Evolutionary conservation across 2,797 vertebrate genomes (phyloP).

Genomic region (Manis crassicaudata): DNA sequence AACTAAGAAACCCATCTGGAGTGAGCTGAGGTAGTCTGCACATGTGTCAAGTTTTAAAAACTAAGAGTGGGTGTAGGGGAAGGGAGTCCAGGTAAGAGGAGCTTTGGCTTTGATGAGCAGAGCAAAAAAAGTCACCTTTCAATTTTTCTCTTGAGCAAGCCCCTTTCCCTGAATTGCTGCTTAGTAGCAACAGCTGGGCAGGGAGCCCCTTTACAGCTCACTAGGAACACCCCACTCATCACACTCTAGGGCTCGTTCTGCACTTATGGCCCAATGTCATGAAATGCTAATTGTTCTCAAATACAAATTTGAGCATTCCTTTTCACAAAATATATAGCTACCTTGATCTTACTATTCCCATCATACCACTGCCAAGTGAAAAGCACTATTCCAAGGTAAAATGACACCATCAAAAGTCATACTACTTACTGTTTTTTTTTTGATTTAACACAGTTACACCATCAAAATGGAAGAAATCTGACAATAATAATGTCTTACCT

Average conservation of each 20-base stretch:
- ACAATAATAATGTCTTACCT: slow-evolving; percentile 8
- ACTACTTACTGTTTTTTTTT: slow-evolving; percentile 40
- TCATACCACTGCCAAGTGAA: neutral
- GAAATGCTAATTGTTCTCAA: slow-evolving; percentile 53
- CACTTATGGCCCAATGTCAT: slow-evolving; percentile 37
- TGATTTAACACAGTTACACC: slow-evolving; percentile 71
- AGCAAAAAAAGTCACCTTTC: neutral
- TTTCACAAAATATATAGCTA: slow-evolving; percentile 41
- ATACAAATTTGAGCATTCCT: slow-evolving; percentile 35
- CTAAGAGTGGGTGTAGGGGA: too few relatives aligned
- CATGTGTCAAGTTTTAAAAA: neutral
- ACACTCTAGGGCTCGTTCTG: neutral
- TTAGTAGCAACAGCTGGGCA: neutral
- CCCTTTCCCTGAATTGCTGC: neutral
- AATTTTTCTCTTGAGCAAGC: neutral
- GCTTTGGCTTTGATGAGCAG: neutral
- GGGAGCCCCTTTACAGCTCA: neutral
- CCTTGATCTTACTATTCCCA: neutral
- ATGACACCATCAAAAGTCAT: slow-evolving; percentile 54
- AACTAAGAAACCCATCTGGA: neutral
- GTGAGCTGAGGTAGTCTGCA: neutral
- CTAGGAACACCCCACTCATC: neutral
- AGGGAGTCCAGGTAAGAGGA: neutral
- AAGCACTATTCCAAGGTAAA: slow-evolving; percentile 43
- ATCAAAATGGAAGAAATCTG: slow-evolving; percentile 53